A percentile compares a stretch with the other conserved stretches of the same genome.
These are phyloP conservation scores for Spinus olivaceus DNA, from an alignment of 2,797 vertebrate genomes.

Conservation along the genomic window DNA sequence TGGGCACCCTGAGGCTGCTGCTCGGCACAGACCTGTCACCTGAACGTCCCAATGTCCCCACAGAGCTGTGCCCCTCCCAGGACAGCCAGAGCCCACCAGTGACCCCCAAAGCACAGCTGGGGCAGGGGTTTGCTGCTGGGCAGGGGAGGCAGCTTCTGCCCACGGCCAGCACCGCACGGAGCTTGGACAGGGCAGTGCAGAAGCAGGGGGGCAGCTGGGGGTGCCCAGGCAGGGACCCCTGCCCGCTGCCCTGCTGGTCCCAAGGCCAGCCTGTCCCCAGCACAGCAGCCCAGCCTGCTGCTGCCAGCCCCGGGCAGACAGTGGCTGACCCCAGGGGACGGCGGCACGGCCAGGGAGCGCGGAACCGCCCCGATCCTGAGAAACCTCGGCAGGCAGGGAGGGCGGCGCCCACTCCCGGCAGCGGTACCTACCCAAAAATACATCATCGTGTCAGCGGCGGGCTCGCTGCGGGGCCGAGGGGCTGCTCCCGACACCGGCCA, in stretches of 20 bases:
- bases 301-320: not conserved
- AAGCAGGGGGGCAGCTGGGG: not conserved
- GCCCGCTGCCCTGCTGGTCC: not conserved
- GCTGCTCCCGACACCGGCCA: not conserved
- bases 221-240: not conserved
- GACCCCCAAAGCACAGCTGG: not conserved
- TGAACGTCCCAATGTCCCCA: not conserved
- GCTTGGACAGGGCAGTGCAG: rapidly evolving
- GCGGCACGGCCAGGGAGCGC: not conserved
- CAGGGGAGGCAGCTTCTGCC: not conserved
- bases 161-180: rapidly evolving
- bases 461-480: not conserved
- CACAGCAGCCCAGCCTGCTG: not conserved
- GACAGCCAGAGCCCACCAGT: not conserved
- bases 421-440: constrained; percentile 61
- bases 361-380: not conserved
- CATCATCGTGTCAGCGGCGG: constrained; percentile 16
- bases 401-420: not conserved
- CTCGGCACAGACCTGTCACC: rapidly evolving
- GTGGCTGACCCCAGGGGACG: rapidly evolving
- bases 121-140: rapidly evolving
- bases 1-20: not conserved
- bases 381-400: not conserved
- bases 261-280: not conserved
- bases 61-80: rapidly evolving